Base-by-base conservation (phyloP, 1,140 invertebrate species). In the Ganaspis sp. region DNA sequence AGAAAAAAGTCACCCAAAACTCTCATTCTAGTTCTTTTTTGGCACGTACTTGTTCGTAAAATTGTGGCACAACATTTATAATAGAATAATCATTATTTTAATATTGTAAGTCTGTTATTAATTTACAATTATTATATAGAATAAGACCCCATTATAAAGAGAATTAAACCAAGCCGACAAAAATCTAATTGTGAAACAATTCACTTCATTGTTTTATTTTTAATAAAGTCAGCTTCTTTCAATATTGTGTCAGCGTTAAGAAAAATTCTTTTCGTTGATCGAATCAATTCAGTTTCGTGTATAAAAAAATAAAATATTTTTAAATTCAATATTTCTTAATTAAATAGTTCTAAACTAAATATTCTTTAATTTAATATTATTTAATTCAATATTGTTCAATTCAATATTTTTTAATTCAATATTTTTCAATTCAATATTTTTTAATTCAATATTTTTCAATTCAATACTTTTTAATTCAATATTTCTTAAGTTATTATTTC, bases 51-150 rank as follows among this genome's bases (percentile, higher is more conserved):
- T 75, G 69, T 80, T 72, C 74, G 23, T 79, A 71, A 69, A 85
- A 81, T 82, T 54, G 76, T 85, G 83, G 83, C 84, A 87, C 77
- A 78, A 84, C 80, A 83, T 81, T 83, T 84, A 79, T 77, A 80
- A 82, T 79, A 74, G 12, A 64, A 64, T 64, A 64, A 64, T 64
- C 29, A 64, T 34, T 29, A 64, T 34, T 26, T 64, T 34, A 64
- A 64, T 64, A 64, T 64, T 78, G 82, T 76, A 72, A 84, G 76
- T 77, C 77, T 81, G 73, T 75, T 49, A 49, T 75, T 38, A 75
- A 75, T 70, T 19, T 84, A 80, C 75, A 81, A 81, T 80, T 81
- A 81, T 80, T 79, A 78, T 79, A 74, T 83, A 75, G 81, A 84
- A 84, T 81, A 80, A 83, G 58, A 83, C 78, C 70, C 79, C 72